Base-by-base conservation (phyloP, 2,888 invertebrate species). In the Toxonevra muliebris region DNA sequence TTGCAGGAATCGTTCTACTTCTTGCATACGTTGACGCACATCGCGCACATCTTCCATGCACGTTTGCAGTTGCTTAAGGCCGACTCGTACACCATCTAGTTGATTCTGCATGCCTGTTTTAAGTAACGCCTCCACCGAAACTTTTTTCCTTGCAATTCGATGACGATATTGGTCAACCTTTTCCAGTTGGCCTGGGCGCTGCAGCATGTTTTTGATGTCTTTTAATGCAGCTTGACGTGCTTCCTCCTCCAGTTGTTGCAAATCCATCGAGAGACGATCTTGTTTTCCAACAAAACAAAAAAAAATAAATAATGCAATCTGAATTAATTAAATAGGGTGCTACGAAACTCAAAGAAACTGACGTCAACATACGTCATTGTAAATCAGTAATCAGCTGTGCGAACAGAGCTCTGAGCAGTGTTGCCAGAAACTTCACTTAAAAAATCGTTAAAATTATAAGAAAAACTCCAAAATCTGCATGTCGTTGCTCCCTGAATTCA, bases 41-140 rank as follows among this genome's bases (percentile, higher is more conserved):
- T 94, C 93, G 82, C 91, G 86, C 2, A 98, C 93, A 86, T 96
- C 96, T 76, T 92, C 90, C 62, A 96, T 87, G 59, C 97, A 95
- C 68, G 91, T 90, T 79, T 94, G 92, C 54, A 99, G 86, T 81
- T 98, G 95, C 77, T 93, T 93, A 17, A 99, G 89, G 0, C 98
- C 98, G 12, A 95, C 93, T 76, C 94, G 90, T 0, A 99, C 98
- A 0, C 97, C 98, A 86, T 99, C 98, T 65, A 99, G 86, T 86
- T 99, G 98, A 72, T 97, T 96, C 84, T 99, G 98, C 88, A 99
- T 96, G 1, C 97, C 97, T n/a, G 98, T 97, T 86, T 98, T 98
- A 20, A 99, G 76, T 19, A 84, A 73, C 20, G 84, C 84, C 73
- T 85, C 84, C n/a, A 82, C 81, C 0, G 84, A 84, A 0, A 84